Percentiles rank a stretch among this genome's conserved stretches.
Evolutionary conservation across 2,888 invertebrate species (phyloP).

Genomic region (Drosophila greeni): DNA sequence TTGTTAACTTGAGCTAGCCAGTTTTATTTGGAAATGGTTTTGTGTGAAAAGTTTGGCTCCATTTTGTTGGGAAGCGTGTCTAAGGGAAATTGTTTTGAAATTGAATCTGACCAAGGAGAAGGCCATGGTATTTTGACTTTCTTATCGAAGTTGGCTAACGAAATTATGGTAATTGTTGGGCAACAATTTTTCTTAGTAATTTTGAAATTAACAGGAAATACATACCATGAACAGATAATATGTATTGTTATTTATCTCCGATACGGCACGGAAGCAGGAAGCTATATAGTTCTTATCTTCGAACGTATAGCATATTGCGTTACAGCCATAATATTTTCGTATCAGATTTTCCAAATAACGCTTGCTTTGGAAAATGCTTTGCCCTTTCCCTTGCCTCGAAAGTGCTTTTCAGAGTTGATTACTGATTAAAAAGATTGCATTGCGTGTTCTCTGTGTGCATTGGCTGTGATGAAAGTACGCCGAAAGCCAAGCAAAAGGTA

Average conservation of each 20-base stretch:
- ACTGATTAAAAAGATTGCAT: conserved; percentile 38
- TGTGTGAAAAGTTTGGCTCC: conserved; percentile 2
- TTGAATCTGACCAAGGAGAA: neutral
- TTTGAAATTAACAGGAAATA: neutral
- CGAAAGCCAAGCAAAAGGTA: conserved; percentile 23
- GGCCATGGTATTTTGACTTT: neutral
- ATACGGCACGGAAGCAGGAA: neutral
- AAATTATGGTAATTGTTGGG: conserved; percentile 7
- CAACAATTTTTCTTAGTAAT: neutral
- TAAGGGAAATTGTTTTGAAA: conserved; percentile 21
- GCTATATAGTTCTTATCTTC: neutral
- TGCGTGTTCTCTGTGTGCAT: conserved; percentile 40
- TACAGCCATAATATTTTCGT: neutral
- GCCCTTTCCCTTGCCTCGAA: neutral
- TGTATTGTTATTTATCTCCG: neutral
- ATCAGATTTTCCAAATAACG: neutral
- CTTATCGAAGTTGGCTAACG: conserved; percentile 2
- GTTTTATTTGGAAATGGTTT: conserved; percentile 14
- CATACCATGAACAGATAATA: neutral
- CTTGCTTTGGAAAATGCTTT: conserved; percentile 8
- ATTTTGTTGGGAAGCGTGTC: conserved; percentile 5
- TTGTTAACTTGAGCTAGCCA: conserved; percentile 25
- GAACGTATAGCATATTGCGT: neutral
- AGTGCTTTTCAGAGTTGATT: conserved; percentile 47
- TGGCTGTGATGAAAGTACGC: conserved; percentile 32